Conservation (phyloP, 2,888 invertebrate species). For the Nomada fabriciana region DNA sequence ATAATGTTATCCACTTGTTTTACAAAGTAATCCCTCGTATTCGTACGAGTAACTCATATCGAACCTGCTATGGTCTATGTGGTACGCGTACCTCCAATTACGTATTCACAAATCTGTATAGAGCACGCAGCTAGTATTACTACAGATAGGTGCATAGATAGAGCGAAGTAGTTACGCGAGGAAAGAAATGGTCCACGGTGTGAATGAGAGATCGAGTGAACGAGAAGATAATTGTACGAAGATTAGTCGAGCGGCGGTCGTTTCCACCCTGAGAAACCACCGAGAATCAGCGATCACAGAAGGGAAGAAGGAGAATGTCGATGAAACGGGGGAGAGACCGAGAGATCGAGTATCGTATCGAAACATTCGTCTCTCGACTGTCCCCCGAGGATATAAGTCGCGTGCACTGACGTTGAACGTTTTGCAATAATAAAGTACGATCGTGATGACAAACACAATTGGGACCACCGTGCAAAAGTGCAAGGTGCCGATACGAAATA, state of each 20-base stretch:
- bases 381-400: neutral
- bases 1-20: slow-evolving; percentile 62
- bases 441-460: slow-evolving; percentile 51
- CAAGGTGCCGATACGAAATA: slow-evolving; percentile 52
- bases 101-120: slow-evolving; percentile 66
- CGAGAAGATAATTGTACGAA: slow-evolving; percentile 31
- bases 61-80: slow-evolving; percentile 53
- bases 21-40: slow-evolving; percentile 40
- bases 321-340: no score
- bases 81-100: slow-evolving; percentile 64
- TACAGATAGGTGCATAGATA: slow-evolving; percentile 60
- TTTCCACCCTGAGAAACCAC: neutral
- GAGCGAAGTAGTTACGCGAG: slow-evolving; percentile 20
- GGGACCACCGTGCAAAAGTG: slow-evolving; percentile 70
- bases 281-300: slow-evolving; percentile 12
- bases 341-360: neutral
- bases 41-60: slow-evolving; percentile 57
- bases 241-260: neutral
- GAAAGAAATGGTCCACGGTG: slow-evolving; percentile 36
- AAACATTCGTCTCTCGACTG: slow-evolving; percentile 9
- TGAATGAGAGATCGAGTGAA: slow-evolving; percentile 56
- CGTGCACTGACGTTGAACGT: slow-evolving; percentile 24
- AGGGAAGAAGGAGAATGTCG: no score
- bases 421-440: slow-evolving; percentile 38
- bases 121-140: slow-evolving; percentile 54